Evolutionary conservation across 2,797 vertebrate species (phyloP), one percentile per base, ranked within the genome.

Genomic region (Emys orbicularis): DNA sequence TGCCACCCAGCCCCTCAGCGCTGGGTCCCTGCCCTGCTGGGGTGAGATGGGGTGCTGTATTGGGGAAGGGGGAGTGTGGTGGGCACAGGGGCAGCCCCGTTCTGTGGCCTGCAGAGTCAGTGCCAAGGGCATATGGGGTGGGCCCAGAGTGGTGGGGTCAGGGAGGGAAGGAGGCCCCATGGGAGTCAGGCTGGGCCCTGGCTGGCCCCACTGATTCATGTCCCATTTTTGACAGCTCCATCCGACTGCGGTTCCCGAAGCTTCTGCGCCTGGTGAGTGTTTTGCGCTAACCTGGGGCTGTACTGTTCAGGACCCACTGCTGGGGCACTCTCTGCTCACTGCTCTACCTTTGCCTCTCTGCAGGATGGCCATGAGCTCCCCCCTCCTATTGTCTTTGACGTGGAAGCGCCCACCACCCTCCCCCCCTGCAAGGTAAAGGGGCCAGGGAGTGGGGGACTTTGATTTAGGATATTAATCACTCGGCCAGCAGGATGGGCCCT

Each of bases 351-450:
- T 86, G 41, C 89, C 77, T 68, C 85, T 86, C 52, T 5, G 15
- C 54, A 99, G 99, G 99, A 99, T 12, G 99, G 99, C 10, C 98
- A 99, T 29, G 98, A 99, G 85, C 99, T 99, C 86, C 99, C 99
- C 6, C 98, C 99, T 1, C 99, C 99, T 4, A 99, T 99, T 92
- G 97, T 98, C 7, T 99, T 99, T 91, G 99, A 99, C 49, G 98
- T 99, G 34, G 99, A 99, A 97, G 96, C 98, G 0, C 98, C 98
- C 34, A 99, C 99, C 2, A 97, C 98, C 10, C 98, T 99, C 83
- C 99, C 99, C 0, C 97, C 99, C 2, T 98, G 98, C 98, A 99
- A 98, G 97, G 98, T 98, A 84, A 21, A 12, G 41, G 31, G 52
- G 21, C 19, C 4, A 12, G 8, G 3, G 3, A 9, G 54, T 18